Percentiles rank a stretch among this genome's conserved stretches.
These are phyloP conservation scores for Rhynchonema sp. DNA, from an alignment of 2,888 invertebrate genomes.

Conservation along the genomic window DNA sequence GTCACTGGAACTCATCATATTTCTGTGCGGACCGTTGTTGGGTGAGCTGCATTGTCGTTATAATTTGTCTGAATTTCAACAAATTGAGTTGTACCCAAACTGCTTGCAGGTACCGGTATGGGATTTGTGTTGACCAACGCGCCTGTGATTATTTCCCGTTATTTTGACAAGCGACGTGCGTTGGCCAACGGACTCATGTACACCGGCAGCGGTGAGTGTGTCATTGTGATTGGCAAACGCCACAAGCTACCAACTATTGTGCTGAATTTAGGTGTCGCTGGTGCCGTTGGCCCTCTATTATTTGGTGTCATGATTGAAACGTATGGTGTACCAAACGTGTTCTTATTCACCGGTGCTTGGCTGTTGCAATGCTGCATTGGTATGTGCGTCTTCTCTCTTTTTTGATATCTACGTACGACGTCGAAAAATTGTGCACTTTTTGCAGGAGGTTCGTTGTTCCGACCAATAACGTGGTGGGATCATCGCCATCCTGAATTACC, in stretches of 20 bases:
- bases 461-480: too few relatives aligned
- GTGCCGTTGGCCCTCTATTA: constrained; percentile 1
- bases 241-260: too few relatives aligned
- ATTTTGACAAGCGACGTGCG: constrained; percentile 4
- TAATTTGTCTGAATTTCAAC: neutral
- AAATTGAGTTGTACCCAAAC: neutral
- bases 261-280: too few relatives aligned
- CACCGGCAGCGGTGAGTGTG: constrained; percentile 3
- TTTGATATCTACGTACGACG: too few relatives aligned
- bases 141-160: constrained; percentile 3
- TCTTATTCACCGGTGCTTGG: neutral
- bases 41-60: neutral
- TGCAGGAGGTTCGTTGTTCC: too few relatives aligned
- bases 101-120: neutral
- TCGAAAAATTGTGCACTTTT: too few relatives aligned
- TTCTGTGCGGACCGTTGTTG: constrained; percentile 1
- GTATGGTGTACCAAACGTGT: neutral
- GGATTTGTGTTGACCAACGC: constrained; percentile 1
- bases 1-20: neutral
- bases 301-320: neutral
- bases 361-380: neutral
- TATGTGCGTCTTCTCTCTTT: too few relatives aligned
- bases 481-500: too few relatives aligned
- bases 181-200: constrained; percentile 6
- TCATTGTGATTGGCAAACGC: too few relatives aligned